These are phyloP conservation scores for Paramormyrops kingsleyae DNA, from an alignment of 2,113 vertebrate species.

Conservation along the genomic window DNA sequence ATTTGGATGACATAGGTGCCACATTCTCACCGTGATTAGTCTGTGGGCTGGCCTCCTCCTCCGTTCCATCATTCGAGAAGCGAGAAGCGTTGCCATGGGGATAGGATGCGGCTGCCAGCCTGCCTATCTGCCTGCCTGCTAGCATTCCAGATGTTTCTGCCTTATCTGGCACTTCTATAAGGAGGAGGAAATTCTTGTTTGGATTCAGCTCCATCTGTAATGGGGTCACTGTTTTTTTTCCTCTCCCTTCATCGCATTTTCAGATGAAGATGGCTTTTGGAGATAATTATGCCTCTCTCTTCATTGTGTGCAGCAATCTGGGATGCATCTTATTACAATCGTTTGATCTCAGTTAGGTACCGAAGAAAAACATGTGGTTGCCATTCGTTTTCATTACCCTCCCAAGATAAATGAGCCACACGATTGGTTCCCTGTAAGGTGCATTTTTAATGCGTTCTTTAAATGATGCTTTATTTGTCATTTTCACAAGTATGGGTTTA, in stretches of 20 bases:
- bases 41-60: not conserved
- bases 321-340: constrained; percentile 14
- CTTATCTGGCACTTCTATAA: constrained; percentile 17
- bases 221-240: not conserved
- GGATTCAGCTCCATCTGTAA: not conserved
- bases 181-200: not conserved
- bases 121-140: not conserved
- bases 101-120: constrained; percentile 2
- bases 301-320: not conserved
- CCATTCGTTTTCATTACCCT: constrained; percentile 25
- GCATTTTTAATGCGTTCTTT: not conserved
- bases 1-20: not conserved
- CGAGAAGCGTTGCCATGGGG: constrained; percentile 27
- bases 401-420: not conserved
- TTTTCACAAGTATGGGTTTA: not conserved
- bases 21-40: constrained; percentile 19
- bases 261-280: not conserved
- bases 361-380: constrained; percentile 27
- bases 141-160: constrained; percentile 21
- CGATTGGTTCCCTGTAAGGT: not conserved
- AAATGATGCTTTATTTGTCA: not conserved
- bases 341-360: constrained; percentile 44
- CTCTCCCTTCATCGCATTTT: not conserved
- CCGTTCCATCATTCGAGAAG: constrained; percentile 3
- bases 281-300: constrained; percentile 12